Evolutionary conservation across 2,797 vertebrate genomes (phyloP), one percentile per base, ranked within the genome.

Genomic region (Lepilemur ruficaudatus): DNA sequence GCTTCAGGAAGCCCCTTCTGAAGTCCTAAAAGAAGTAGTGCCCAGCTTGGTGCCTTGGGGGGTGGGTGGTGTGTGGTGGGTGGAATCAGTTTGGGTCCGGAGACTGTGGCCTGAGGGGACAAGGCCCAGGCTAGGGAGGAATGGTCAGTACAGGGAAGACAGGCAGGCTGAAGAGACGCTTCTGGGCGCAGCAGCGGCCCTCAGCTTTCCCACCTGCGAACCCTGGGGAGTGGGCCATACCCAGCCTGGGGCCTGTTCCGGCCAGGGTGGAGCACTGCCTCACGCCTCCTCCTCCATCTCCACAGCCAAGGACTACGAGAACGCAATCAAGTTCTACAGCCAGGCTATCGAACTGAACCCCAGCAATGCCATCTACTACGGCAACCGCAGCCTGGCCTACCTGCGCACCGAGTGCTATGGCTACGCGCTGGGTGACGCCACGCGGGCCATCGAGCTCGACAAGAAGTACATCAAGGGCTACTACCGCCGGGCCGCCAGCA

Each of bases 391-490:
- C 98, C 98, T 99, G 99, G 99, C 99, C 22, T 99, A 99, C 98
- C 99, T 99, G 82, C 99, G 99, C 98, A 99, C 99, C 0, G 99
- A 99, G 98, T 99, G 99, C 98, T 99, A 99, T 4, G 99, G 99
- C 92, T 99, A 99, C 0, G 99, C 99, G 1, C 97, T 99, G 98
- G 99, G 99, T 0, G 99, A 99, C 0, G 99, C 99, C 88, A 99
- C 99, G 0, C 99, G 98, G 35, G 99, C 99, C 96, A 98, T 99
- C 43, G 99, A 99, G 98, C 98, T 99, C 7, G 99, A 99, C 98
- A 99, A 99, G 96, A 99, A 99, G 97, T 99, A 99, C 98, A 99
- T 99, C 96, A 99, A 99, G 97, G 99, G 99, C 12, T 99, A 99
- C 98, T 99, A 99, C 96, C 98, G 99, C 48, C 98, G 99, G 0